These are phyloP conservation scores for Synchiropus splendidus DNA, from an alignment of 2,113 vertebrate genomes.

Conservation along the genomic window DNA sequence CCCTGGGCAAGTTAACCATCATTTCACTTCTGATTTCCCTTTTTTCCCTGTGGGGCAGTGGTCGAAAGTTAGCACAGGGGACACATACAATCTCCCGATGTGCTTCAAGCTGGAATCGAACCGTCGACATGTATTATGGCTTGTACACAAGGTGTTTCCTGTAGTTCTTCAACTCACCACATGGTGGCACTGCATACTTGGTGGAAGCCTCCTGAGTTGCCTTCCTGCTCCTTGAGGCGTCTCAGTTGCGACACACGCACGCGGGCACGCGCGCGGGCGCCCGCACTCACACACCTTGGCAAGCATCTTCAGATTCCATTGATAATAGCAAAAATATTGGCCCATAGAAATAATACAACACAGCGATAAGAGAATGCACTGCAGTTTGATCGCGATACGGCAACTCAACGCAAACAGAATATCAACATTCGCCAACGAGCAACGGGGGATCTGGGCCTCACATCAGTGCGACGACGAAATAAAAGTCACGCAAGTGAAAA, in stretches of 20 bases:
- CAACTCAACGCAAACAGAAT: conserved; percentile 54
- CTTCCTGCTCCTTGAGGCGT: conserved; percentile 28
- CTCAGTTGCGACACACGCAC: conserved; percentile 28
- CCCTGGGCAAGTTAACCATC: too few relatives aligned
- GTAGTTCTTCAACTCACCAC: conserved; percentile 41
- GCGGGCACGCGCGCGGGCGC: conserved; percentile 7
- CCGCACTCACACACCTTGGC: conserved; percentile 25
- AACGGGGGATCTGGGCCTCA: conserved; percentile 44
- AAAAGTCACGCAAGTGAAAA: conserved; percentile 32
- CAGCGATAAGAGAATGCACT: conserved; percentile 51
- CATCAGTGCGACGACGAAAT: conserved; percentile 31
- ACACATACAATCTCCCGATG: conserved; percentile 1
- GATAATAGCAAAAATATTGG: conserved; percentile 64
- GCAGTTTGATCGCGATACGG: conserved; percentile 45
- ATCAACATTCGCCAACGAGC: conserved; percentile 58
- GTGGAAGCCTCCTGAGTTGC: conserved; percentile 25
- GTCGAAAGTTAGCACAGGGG: too few relatives aligned
- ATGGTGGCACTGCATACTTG: conserved; percentile 67
- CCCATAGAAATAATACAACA: conserved; percentile 69
- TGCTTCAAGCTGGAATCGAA: neutral
- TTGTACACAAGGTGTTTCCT: neutral
- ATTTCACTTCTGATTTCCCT: too few relatives aligned
- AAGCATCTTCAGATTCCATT: conserved; percentile 64
- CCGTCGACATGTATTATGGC: conserved; percentile 3
- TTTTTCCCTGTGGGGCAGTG: too few relatives aligned